phyloP scores from a whole-genome alignment of 2,797 vertebrate species.

The Serranus cabrilla region DNA sequence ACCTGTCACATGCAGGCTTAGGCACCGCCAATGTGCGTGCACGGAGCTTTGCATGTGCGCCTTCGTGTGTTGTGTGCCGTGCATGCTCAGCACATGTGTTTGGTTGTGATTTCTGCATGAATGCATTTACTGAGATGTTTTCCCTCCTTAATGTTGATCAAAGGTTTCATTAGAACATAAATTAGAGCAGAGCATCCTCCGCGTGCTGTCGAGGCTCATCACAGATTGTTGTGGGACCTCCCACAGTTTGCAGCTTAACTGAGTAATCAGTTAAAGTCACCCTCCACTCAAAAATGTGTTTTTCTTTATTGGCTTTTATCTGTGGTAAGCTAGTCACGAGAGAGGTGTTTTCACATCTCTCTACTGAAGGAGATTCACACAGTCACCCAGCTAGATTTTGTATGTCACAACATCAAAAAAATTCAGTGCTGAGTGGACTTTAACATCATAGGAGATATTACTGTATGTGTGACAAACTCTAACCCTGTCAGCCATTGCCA shows the following conservation, averaged over 20 bases:
- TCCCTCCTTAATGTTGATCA: slow-evolving; percentile 42
- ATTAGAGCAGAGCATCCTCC: slow-evolving; percentile 51
- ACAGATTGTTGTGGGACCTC: slow-evolving; percentile 45
- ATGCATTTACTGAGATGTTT: slow-evolving; percentile 36
- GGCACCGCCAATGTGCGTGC: slow-evolving; percentile 22
- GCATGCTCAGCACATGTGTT: slow-evolving; percentile 53
- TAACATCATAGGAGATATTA: no score
- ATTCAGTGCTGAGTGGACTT: no score
- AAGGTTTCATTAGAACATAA: slow-evolving; percentile 49
- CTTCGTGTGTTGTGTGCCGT: slow-evolving; percentile 33
- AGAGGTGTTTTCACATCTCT: no score
- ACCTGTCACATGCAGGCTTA: slow-evolving; percentile 73
- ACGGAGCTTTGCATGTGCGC: slow-evolving; percentile 32
- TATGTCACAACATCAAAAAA: no score
- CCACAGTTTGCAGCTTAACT: slow-evolving; percentile 27
- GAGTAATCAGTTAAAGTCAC: no score
- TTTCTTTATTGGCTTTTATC: no score
- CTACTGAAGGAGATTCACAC: no score
- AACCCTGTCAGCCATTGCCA: no score
- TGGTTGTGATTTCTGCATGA: slow-evolving; percentile 32
- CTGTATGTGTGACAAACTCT: no score
- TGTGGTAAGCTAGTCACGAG: no score
- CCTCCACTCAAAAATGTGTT: no score
- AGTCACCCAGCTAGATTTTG: no score
- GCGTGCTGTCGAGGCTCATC: slow-evolving; percentile 31